These are phyloP conservation scores for Prionailurus bengalensis DNA, from an alignment of 2,113 vertebrate species.

Conservation along the genomic window DNA sequence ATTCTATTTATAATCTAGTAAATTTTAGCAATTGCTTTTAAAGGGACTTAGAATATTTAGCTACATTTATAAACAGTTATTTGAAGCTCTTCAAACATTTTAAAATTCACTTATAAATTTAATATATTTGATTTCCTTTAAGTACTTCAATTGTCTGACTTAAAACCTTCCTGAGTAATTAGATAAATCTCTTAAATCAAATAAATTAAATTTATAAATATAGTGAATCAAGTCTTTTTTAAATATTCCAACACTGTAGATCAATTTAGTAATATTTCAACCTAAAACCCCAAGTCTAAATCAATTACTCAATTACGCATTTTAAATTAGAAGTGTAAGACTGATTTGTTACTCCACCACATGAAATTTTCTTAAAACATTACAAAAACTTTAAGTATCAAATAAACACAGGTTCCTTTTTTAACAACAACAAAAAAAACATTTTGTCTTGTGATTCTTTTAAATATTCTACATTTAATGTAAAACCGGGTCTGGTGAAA, in stretches of 20 bases:
- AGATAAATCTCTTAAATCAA: slow-evolving; percentile 78
- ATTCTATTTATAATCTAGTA: slow-evolving; percentile 70
- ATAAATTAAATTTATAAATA: slow-evolving; percentile 79
- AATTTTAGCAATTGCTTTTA: slow-evolving; percentile 76
- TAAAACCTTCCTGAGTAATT: slow-evolving; percentile 78
- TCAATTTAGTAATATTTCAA: slow-evolving; percentile 80
- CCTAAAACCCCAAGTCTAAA: slow-evolving; percentile 67
- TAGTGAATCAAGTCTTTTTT: slow-evolving; percentile 69
- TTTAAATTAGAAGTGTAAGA: slow-evolving; percentile 67
- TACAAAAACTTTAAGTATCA: slow-evolving; percentile 59
- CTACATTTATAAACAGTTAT: slow-evolving; percentile 76
- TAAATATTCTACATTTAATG: slow-evolving; percentile 56
- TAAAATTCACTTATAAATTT: slow-evolving; percentile 81
- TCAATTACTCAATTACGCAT: slow-evolving; percentile 77
- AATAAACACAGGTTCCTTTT: slow-evolving; percentile 37
- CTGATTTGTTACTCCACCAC: slow-evolving; percentile 50
- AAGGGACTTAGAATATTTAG: slow-evolving; percentile 73
- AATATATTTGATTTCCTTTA: slow-evolving; percentile 82
- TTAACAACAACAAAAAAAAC: slow-evolving; percentile 17
- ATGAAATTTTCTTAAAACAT: slow-evolving; percentile 46
- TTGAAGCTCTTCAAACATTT: slow-evolving; percentile 80
- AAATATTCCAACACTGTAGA: slow-evolving; percentile 69
- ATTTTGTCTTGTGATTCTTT: slow-evolving; percentile 40
- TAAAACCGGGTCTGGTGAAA: not conserved
- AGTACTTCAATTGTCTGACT: slow-evolving; percentile 81